Evolutionary conservation across 1,140 invertebrate species (phyloP).

Genomic region (Solenopsis invicta): DNA sequence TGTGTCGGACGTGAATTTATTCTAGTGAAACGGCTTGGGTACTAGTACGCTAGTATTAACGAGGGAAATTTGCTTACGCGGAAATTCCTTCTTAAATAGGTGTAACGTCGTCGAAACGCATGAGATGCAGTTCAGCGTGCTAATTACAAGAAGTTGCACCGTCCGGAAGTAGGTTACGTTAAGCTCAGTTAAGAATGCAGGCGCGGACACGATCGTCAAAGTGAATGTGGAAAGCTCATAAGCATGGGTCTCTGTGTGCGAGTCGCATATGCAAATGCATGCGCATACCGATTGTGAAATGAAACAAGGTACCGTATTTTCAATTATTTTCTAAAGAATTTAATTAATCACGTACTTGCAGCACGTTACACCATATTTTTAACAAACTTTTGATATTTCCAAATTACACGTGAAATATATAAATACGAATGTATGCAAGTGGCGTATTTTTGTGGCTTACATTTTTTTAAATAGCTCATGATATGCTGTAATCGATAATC

Average conservation of each 20-base stretch:
- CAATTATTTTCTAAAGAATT: slow-evolving; percentile 25
- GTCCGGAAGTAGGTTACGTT: slow-evolving; percentile 65
- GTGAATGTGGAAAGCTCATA: slow-evolving; percentile 27
- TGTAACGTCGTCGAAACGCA: background rate
- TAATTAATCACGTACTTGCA: slow-evolving; percentile 21
- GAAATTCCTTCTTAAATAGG: slow-evolving; percentile 22
- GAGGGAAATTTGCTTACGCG: background rate
- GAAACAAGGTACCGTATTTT: slow-evolving; percentile 1
- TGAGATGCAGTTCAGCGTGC: background rate
- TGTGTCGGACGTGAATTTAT: background rate
- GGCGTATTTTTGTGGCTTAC: too few species aligned
- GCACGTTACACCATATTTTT: background rate
- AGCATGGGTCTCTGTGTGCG: background rate
- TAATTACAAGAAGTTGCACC: slow-evolving; percentile 47
- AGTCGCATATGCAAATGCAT: background rate
- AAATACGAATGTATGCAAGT: background rate
- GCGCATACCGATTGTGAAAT: slow-evolving; percentile 24
- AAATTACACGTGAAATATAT: background rate
- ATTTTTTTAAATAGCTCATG: background rate
- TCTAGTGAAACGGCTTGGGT: background rate
- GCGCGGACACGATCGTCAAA: slow-evolving; percentile 45
- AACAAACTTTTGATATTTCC: background rate
- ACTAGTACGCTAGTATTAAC: background rate
- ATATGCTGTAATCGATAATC: background rate
- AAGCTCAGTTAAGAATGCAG: slow-evolving; percentile 58